Percentiles rank a stretch among this genome's conserved stretches.
phyloP scores from a whole-genome alignment of 1,140 invertebrate genomes.

The Formica selysi region DNA sequence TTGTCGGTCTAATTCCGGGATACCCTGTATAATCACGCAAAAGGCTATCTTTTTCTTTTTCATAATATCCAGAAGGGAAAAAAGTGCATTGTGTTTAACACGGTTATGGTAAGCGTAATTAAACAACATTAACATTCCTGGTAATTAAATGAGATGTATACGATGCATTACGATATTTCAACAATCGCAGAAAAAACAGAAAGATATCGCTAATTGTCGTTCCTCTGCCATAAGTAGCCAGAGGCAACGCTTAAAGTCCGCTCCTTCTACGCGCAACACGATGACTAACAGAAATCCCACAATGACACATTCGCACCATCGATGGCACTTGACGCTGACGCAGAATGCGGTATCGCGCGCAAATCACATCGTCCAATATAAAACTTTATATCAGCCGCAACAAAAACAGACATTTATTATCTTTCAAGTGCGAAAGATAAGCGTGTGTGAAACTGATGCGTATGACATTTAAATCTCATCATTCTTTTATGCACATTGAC shows the following conservation, averaged over 20 bases:
- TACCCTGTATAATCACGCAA: not conserved
- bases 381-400: not conserved
- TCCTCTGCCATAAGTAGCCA: constrained; percentile 8
- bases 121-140: too few species aligned
- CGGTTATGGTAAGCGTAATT: not conserved
- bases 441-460: not conserved
- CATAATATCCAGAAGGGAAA: not conserved
- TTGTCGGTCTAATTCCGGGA: too few species aligned
- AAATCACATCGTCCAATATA: not conserved
- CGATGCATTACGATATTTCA: not conserved
- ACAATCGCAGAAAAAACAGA: not conserved
- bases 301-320: constrained; percentile 62
- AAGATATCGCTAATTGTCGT: constrained; percentile 19
- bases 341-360: constrained; percentile 7
- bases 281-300: constrained; percentile 68
- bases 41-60: not conserved
- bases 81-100: not conserved
- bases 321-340: constrained; percentile 39
- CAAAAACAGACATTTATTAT: not conserved
- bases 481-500: not conserved
- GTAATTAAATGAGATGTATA: not conserved
- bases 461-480: not conserved
- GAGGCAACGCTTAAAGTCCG: constrained; percentile 32
- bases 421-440: not conserved
- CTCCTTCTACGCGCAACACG: constrained; percentile 59